Evolutionary conservation across 2,888 invertebrate genomes (phyloP), one percentile per base, ranked within the genome.

Genomic region (Lochmaea capreae): DNA sequence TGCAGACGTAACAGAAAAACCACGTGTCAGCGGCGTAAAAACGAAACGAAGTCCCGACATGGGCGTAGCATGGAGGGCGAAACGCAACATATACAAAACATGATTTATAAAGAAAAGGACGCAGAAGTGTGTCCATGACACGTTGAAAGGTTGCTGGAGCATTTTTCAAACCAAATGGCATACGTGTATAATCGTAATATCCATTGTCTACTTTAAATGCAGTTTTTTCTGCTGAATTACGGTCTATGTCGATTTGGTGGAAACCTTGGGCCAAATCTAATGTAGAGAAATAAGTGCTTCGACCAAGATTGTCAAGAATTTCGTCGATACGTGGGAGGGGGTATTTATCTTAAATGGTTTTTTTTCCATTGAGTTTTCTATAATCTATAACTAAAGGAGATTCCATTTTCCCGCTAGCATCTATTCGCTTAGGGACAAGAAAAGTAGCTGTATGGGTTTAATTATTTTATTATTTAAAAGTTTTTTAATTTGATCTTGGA

Each of bases 31-130:
- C n/a, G n/a, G n/a, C n/a, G n/a, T n/a, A n/a, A n/a, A n/a, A n/a
- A n/a, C n/a, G n/a, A n/a, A n/a, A n/a, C n/a, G n/a, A n/a, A n/a
- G n/a, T n/a, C n/a, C n/a, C n/a, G n/a, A n/a, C n/a, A n/a, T n/a
- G n/a, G n/a, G n/a, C n/a, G n/a, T n/a, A n/a, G n/a, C n/a, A n/a
- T n/a, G n/a, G n/a, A n/a, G n/a, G n/a, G n/a, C 33, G 42, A 18
- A 46, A 49, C 67, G 52, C 92, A 74, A 73, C 39, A 14, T 58
- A 26, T 58, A n/a, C n/a, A n/a, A n/a, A n/a, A n/a, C n/a, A n/a
- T n/a, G n/a, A n/a, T n/a, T n/a, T n/a, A n/a, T n/a, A 58, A 22
- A n/a, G 26, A 58, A 22, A 58, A 26, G 58, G 75, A 61, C 62
- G 62, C 4, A 78, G 62, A 39, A 78, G 65, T 52, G 73, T 75